phyloP scores from a whole-genome alignment of 30 jellyfish, hydroid and myxozoan species.

The Turritopsis rubra region DNA sequence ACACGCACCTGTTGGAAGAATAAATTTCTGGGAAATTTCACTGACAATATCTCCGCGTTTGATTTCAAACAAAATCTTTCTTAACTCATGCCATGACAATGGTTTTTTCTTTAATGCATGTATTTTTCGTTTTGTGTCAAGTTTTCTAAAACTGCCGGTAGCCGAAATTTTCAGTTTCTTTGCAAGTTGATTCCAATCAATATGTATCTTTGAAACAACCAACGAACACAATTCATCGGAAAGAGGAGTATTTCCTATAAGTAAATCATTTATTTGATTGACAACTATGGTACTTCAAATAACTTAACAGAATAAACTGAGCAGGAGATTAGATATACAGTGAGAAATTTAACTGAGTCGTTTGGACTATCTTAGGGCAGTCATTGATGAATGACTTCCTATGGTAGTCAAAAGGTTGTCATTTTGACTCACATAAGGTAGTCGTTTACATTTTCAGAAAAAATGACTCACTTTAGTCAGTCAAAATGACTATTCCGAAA shows the following conservation, averaged over 20 bases:
- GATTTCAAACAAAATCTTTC: not conserved
- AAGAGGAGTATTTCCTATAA: not conserved
- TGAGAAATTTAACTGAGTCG: too few species aligned
- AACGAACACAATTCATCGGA: not conserved
- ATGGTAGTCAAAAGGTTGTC: too few species aligned
- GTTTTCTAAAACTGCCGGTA: not conserved
- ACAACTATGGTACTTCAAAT: not conserved
- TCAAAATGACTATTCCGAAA: too few species aligned
- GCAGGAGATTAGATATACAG: too few species aligned
- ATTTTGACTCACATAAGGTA: too few species aligned
- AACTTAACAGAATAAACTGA: not conserved
- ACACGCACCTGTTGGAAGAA: not conserved
- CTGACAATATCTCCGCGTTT: not conserved
- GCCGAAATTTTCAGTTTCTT: not conserved
- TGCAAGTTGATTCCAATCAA: not conserved
- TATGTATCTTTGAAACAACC: not conserved
- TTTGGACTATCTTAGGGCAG: too few species aligned
- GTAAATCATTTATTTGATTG: not conserved
- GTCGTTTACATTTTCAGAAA: too few species aligned
- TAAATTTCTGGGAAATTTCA: not conserved
- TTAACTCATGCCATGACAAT: not conserved
- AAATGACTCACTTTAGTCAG: too few species aligned
- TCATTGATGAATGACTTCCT: too few species aligned
- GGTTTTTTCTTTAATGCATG: not conserved
- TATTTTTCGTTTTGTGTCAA: not conserved